phyloP scores from a whole-genome alignment of 37 sponge, comb jelly and placozoan genomes.

The Theonella swinhoei region DNA sequence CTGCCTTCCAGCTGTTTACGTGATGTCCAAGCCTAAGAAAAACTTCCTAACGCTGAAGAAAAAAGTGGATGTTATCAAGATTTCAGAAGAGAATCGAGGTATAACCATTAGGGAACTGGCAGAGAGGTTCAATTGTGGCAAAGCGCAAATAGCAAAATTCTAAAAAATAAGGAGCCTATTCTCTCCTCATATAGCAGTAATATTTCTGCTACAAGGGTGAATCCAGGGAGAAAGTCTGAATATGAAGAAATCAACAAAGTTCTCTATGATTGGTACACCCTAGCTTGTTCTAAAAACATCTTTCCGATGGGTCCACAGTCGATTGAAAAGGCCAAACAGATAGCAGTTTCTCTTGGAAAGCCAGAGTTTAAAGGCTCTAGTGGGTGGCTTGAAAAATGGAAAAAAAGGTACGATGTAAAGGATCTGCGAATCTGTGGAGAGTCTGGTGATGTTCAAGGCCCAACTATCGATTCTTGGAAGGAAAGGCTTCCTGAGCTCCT shows the following conservation, averaged over 20 bases:
- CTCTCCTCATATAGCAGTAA: neutral
- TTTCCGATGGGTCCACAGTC: conserved; percentile 47
- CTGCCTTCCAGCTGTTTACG: neutral
- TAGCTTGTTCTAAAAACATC: conserved; percentile 5
- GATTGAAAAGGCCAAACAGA: conserved; percentile 49
- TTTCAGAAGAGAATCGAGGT: neutral
- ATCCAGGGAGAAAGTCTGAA: neutral
- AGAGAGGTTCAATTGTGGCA: neutral
- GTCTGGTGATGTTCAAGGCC: conserved; percentile 46
- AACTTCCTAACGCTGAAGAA: neutral
- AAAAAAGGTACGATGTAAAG: conserved; percentile 46
- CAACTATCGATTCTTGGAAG: conserved; percentile 52
- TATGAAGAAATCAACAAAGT: neutral
- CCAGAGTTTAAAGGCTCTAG: conserved; percentile 53
- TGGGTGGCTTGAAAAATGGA: conserved; percentile 65
- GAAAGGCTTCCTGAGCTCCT: conserved; percentile 56
- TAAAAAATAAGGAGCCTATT: neutral
- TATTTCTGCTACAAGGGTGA: neutral
- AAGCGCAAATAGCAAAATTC: no score
- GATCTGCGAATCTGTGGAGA: conserved; percentile 45
- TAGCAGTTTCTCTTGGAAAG: conserved; percentile 30
- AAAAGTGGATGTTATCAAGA: neutral
- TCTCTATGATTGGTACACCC: neutral
- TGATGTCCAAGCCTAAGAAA: neutral
- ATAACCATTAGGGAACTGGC: neutral